phyloP scores from a whole-genome alignment of 2,113 vertebrate genomes.

The Melanerpes aurifrons region DNA sequence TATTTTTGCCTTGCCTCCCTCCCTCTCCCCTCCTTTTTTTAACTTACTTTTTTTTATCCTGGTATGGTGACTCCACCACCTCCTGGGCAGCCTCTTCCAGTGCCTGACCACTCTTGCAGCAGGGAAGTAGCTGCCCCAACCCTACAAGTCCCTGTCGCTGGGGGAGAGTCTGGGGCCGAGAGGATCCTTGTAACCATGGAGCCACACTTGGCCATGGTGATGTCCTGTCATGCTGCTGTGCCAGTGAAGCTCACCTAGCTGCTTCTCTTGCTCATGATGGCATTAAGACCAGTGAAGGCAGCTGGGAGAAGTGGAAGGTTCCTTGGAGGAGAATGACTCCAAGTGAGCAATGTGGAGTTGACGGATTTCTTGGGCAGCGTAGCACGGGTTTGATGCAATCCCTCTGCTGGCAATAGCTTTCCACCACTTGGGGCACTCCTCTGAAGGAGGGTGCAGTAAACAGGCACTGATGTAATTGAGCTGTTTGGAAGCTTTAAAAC shows the following conservation, averaged over 20 bases:
- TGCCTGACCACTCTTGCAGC: no score
- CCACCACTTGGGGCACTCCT: not conserved
- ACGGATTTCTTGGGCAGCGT: not conserved
- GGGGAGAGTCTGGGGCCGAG: not conserved
- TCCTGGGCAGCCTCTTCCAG: no score
- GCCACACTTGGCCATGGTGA: not conserved
- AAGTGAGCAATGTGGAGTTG: accelerated
- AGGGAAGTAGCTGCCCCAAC: not conserved
- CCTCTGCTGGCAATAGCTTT: conserved; percentile 8
- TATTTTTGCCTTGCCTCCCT: no score
- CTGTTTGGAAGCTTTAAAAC: conserved; percentile 31
- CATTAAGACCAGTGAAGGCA: not conserved
- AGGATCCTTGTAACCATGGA: not conserved
- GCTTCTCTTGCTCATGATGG: not conserved
- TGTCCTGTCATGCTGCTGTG: not conserved
- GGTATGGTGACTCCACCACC: no score
- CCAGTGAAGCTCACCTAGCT: not conserved
- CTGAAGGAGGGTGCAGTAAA: conserved; percentile 15
- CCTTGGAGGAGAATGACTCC: not conserved
- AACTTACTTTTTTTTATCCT: no score
- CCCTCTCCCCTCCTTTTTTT: no score
- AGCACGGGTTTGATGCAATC: not conserved
- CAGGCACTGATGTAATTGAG: conserved; percentile 25
- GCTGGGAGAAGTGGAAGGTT: not conserved
- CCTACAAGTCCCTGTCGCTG: not conserved